These are phyloP conservation scores for Pocillopora verrucosa DNA, from an alignment of 64 coral and sea anemone genomes.

Conservation along the genomic window DNA sequence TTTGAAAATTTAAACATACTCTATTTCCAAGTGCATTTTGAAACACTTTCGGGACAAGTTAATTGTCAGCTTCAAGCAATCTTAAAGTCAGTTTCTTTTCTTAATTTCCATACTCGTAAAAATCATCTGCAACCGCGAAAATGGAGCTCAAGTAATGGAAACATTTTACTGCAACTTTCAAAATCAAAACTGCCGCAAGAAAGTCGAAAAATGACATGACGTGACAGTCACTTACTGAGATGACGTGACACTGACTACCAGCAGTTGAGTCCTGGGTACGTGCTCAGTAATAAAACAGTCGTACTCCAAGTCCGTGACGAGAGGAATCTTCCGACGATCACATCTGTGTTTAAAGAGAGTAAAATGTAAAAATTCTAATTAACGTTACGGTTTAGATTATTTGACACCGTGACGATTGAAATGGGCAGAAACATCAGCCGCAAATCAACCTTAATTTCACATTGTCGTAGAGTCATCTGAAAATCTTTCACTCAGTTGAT, in stretches of 20 bases:
- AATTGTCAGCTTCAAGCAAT: too few species aligned
- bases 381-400: not conserved
- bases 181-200: not conserved
- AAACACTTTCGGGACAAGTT: too few species aligned
- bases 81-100: too few species aligned
- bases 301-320: conserved; percentile 88
- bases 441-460: too few species aligned
- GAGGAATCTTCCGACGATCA: conserved; percentile 85
- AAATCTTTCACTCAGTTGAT: not conserved
- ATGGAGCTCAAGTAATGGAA: not conserved
- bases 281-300: conserved; percentile 88
- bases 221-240: conserved; percentile 67
- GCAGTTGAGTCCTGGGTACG: conserved; percentile 82
- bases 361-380: not conserved
- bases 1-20: too few species aligned
- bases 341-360: conserved; percentile 53
- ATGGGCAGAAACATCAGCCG: too few species aligned
- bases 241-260: conserved; percentile 97
- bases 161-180: not conserved
- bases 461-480: not conserved
- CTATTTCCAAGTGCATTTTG: too few species aligned
- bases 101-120: too few species aligned
- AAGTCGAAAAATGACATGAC: not conserved
- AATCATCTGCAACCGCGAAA: too few species aligned
- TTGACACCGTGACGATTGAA: not conserved